Evolutionary conservation across 2,113 vertebrate genomes (phyloP).

Genomic region (Ranitomeya variabilis): DNA sequence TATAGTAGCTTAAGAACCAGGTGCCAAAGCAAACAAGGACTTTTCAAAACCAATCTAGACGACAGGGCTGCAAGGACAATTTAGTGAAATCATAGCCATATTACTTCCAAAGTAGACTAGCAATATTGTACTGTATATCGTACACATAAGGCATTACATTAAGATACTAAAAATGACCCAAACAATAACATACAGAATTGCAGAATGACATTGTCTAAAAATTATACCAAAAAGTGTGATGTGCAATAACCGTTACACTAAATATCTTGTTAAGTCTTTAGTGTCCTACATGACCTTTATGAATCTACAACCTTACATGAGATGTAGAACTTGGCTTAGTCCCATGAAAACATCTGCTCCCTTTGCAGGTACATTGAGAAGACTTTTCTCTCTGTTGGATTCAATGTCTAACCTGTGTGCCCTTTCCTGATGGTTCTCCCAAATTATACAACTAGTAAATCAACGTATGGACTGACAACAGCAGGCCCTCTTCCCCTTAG

Average conservation of each 20-base stretch:
- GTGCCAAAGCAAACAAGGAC: constrained; percentile 31
- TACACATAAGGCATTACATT: neutral
- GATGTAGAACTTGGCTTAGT: constrained; percentile 92
- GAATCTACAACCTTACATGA: constrained; percentile 86
- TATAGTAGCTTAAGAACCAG: constrained; percentile 23
- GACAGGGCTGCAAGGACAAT: constrained; percentile 44
- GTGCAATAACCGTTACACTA: constrained; percentile 16
- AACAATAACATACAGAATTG: neutral
- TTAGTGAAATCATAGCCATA: constrained; percentile 1
- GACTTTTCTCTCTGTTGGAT: constrained; percentile 88
- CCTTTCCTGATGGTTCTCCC: constrained; percentile 87
- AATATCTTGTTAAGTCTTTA: constrained; percentile 62
- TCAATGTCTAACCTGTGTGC: constrained; percentile 86
- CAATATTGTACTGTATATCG: neutral
- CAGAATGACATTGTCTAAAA: constrained; percentile 24
- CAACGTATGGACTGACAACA: constrained; percentile 78
- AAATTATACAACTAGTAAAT: constrained; percentile 91
- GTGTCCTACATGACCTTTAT: constrained; percentile 85
- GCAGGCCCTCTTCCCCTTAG: constrained; percentile 76
- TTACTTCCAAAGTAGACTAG: neutral
- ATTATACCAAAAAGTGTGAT: neutral
- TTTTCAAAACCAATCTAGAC: constrained; percentile 37
- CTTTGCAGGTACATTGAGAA: constrained; percentile 87
- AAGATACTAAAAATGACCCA: neutral
- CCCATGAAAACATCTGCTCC: constrained; percentile 97